A percentile compares a stretch with the other conserved stretches of the same genome.
Evolutionary conservation across 2,797 vertebrate species (phyloP).

Genomic region (Rhodeus uyekii): DNA sequence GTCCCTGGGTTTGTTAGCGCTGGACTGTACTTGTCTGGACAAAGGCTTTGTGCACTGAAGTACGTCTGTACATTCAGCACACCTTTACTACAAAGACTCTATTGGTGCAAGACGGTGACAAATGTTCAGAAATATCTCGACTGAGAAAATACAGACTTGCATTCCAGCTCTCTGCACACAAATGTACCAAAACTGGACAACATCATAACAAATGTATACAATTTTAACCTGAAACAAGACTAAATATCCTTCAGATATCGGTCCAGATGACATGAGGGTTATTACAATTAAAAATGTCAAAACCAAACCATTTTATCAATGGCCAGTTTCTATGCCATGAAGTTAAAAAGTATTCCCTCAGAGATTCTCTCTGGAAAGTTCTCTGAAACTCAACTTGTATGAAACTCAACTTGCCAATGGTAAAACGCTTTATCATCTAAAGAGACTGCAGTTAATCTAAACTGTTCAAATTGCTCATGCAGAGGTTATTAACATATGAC

Average conservation of each 20-base stretch:
- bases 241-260: not conserved
- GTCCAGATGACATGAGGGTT: slow-evolving; percentile 6
- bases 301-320: slow-evolving; percentile 17
- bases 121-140: not conserved
- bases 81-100: not conserved
- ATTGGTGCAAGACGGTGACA: not conserved
- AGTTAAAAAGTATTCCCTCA: not conserved
- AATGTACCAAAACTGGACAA: not conserved
- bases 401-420: not conserved
- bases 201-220: not conserved
- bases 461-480: not conserved
- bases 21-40: not conserved
- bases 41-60: not conserved
- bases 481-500: not conserved
- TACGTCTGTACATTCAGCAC: not conserved
- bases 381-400: not conserved
- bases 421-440: not conserved
- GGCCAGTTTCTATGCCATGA: not conserved
- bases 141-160: not conserved
- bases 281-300: slow-evolving; percentile 4
- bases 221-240: not conserved
- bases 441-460: not conserved
- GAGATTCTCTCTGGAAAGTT: not conserved
- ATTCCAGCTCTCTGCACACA: not conserved
- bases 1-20: not conserved